phyloP scores from a whole-genome alignment of 2,888 invertebrate species.

The Caenorhabditis plicata region DNA sequence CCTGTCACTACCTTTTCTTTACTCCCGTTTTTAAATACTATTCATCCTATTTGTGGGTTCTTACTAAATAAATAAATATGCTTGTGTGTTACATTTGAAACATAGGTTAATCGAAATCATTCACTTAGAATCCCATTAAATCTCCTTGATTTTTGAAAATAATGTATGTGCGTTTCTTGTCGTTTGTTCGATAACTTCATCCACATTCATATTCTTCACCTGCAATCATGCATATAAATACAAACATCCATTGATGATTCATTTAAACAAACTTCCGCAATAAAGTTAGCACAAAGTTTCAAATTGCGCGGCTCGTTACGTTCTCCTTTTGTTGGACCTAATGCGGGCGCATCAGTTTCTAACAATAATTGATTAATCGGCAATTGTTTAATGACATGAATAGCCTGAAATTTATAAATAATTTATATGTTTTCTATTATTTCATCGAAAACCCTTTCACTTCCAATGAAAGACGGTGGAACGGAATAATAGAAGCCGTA shows the following conservation, averaged over 20 bases:
- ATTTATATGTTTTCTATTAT: background rate
- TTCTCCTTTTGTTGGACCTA: conserved; percentile 64
- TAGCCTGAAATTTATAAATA: conserved; percentile 55
- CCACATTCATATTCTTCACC: background rate
- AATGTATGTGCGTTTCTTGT: background rate
- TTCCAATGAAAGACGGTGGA: conserved; percentile 64
- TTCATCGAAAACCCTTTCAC: conserved; percentile 15
- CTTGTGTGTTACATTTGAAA: no score
- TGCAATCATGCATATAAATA: no score
- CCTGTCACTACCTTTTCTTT: no score
- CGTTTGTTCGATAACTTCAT: background rate
- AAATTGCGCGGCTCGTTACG: conserved; percentile 67
- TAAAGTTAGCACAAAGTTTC: conserved; percentile 65
- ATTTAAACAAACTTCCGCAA: conserved; percentile 65
- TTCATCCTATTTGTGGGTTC: no score
- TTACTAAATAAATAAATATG: no score
- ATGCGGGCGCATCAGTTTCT: conserved; percentile 69
- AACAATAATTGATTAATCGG: conserved; percentile 67
- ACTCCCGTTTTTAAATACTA: no score
- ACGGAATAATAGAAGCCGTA: conserved; percentile 68
- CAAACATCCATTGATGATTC: no score
- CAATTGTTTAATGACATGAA: conserved; percentile 65
- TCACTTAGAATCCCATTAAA: no score
- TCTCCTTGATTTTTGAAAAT: no score
- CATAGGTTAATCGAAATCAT: no score